A percentile compares a stretch with the other conserved stretches of the same genome.
phyloP scores from a whole-genome alignment of 2,113 vertebrate genomes.

The Antechinus flavipes region DNA sequence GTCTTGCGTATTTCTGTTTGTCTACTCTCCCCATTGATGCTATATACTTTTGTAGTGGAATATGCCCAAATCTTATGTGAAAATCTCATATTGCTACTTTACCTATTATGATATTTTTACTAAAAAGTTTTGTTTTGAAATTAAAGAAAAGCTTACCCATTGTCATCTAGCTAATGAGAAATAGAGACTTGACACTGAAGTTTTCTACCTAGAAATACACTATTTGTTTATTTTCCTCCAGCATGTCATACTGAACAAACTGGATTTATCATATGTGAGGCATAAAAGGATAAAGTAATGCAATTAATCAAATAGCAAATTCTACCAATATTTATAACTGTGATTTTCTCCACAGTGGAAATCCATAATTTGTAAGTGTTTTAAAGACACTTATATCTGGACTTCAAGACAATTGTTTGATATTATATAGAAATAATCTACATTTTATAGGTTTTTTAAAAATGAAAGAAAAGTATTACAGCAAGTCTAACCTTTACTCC shows the following conservation, averaged over 20 bases:
- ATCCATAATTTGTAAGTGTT: not conserved
- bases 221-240: not conserved
- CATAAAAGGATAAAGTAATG: not conserved
- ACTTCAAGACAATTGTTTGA: not conserved
- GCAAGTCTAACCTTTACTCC: not conserved
- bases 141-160: not conserved
- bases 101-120: not conserved
- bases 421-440: not conserved
- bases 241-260: not conserved
- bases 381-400: not conserved
- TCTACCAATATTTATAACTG: not conserved
- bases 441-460: not conserved
- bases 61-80: not conserved
- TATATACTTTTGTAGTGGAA: not conserved
- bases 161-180: not conserved
- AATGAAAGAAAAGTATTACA: not conserved
- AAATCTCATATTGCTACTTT: not conserved
- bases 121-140: not conserved
- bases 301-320: not conserved
- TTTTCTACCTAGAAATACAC: not conserved
- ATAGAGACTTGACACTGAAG: not conserved
- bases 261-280: not conserved
- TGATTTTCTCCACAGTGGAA: not conserved
- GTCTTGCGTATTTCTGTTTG: not conserved
- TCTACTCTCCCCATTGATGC: not conserved